Percentiles rank a stretch among this genome's conserved stretches.
Conservation (phyloP, 2,797 vertebrate genomes). For the Argya squamiceps region DNA sequence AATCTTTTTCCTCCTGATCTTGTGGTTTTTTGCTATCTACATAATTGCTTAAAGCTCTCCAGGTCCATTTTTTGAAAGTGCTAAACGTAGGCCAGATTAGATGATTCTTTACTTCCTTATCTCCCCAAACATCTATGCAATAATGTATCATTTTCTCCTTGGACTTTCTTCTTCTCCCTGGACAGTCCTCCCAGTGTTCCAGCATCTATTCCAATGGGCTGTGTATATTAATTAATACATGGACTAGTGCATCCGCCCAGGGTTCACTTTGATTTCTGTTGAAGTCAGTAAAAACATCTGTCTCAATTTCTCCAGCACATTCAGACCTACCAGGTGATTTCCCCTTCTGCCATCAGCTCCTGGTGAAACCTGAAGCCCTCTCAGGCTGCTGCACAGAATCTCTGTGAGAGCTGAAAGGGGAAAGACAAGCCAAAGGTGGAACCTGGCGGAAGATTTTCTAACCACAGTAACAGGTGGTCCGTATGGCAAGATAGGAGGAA, state of each 20-base stretch:
- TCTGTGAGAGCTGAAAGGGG: not conserved
- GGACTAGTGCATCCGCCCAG: not conserved
- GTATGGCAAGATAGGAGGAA: rapidly evolving
- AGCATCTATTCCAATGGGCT: too few relatives aligned
- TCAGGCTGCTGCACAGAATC: rapidly evolving
- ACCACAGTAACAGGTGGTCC: rapidly evolving
- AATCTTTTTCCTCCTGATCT: too few relatives aligned
- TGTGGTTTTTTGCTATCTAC: too few relatives aligned
- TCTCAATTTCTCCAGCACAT: not conserved
- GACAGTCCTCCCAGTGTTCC: too few relatives aligned
- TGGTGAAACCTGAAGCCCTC: rapidly evolving
- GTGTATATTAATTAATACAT: too few relatives aligned
- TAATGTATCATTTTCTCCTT: too few relatives aligned
- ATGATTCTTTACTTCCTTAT: too few relatives aligned
- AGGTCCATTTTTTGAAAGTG: too few relatives aligned
- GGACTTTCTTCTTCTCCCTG: too few relatives aligned
- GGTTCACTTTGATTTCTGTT: not conserved
- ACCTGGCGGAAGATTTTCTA: not conserved
- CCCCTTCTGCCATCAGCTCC: not conserved
- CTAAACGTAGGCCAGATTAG: too few relatives aligned
- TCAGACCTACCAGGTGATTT: not conserved
- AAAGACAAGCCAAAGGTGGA: not conserved
- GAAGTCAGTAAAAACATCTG: not conserved
- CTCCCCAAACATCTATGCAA: too few relatives aligned
- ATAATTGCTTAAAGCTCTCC: too few relatives aligned